Percentiles rank a stretch among this genome's conserved stretches.
These are phyloP conservation scores for Harlomillsia oculata DNA, from an alignment of 1,140 invertebrate genomes.

Conservation along the genomic window DNA sequence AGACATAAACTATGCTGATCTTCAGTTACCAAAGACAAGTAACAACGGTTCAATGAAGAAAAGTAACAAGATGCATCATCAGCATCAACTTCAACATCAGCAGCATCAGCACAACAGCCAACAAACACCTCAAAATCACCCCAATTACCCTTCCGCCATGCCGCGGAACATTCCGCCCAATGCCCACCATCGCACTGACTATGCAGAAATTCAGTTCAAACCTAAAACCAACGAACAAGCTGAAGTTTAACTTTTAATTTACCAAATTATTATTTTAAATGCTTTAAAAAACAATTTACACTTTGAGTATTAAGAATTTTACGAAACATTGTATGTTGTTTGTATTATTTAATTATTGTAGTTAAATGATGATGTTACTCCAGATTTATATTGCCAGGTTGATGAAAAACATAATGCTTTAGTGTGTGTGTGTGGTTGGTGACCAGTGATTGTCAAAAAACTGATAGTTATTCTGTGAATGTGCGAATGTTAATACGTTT, in stretches of 20 bases:
- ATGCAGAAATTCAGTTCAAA: slow-evolving; percentile 34
- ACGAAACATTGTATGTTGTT: background rate
- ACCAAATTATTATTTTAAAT: too few relatives aligned
- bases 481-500: too few relatives aligned
- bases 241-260: slow-evolving; percentile 25
- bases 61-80: slow-evolving; percentile 25
- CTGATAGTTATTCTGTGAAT: too few relatives aligned
- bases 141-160: slow-evolving; percentile 14
- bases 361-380: background rate
- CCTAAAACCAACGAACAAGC: slow-evolving; percentile 34
- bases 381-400: background rate
- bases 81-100: slow-evolving; percentile 15
- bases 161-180: slow-evolving; percentile 18
- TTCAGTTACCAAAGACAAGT: slow-evolving; percentile 33
- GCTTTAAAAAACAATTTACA: too few relatives aligned
- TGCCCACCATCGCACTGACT: slow-evolving; percentile 24
- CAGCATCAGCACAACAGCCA: slow-evolving; percentile 16
- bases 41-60: slow-evolving; percentile 36
- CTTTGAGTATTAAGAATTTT: background rate
- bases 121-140: background rate
- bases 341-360: background rate
- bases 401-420: too few relatives aligned
- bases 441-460: too few relatives aligned
- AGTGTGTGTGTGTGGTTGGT: too few relatives aligned
- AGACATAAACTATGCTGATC: slow-evolving; percentile 35